A percentile compares a stretch with the other conserved stretches of the same genome.
phyloP scores from a whole-genome alignment of 2,888 invertebrate species.

The Lochmaea crataegi region DNA sequence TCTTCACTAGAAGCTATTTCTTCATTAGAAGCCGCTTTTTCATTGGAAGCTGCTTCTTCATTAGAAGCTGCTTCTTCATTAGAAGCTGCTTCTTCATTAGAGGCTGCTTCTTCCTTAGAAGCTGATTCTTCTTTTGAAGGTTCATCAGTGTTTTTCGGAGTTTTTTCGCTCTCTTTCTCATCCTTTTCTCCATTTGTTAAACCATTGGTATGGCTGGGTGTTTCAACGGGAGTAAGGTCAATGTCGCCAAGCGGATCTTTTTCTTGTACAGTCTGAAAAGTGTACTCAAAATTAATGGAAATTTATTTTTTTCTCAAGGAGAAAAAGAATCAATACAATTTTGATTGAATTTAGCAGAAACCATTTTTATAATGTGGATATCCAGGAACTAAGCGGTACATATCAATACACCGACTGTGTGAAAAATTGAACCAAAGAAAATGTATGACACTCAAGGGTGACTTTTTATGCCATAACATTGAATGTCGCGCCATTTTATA shows the following conservation, averaged over 20 bases:
- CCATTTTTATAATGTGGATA: no score
- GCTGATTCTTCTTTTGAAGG: background rate
- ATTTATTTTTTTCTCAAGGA: no score
- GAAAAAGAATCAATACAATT: no score
- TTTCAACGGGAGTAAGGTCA: background rate
- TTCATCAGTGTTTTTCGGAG: background rate
- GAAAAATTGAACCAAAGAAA: no score
- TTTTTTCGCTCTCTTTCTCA: conserved; percentile 2
- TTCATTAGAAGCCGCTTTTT: background rate
- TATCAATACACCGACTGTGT: no score
- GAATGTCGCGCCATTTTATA: no score
- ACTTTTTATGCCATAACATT: no score
- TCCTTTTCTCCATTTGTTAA: conserved; percentile 23
- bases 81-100: background rate
- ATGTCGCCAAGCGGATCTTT: conserved; percentile 10
- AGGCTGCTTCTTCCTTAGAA: background rate
- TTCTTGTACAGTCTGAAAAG: conserved; percentile 1
- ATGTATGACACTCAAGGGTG: no score
- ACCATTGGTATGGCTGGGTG: background rate
- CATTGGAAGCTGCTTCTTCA: background rate
- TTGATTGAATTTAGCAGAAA: no score
- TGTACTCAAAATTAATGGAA: no score
- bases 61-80: no score
- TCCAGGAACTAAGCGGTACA: no score
- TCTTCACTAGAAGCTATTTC: background rate